phyloP scores from a whole-genome alignment of 2,113 vertebrate species.

The Dicerorhinus sumatrensis region DNA sequence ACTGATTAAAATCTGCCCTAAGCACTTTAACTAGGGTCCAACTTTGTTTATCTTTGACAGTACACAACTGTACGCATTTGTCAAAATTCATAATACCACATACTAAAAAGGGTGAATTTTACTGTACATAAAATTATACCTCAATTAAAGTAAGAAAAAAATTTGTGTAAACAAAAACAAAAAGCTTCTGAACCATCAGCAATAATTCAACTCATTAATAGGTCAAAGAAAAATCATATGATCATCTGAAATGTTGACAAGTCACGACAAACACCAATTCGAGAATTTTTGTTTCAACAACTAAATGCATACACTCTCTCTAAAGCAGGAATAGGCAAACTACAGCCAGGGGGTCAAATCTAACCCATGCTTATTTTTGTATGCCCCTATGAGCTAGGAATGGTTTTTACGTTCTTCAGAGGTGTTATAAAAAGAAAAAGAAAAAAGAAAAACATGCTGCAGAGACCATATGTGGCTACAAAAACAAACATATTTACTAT shows the following conservation, averaged over 20 bases:
- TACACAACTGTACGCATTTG: not conserved
- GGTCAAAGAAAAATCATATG: not conserved
- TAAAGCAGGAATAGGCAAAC: not conserved
- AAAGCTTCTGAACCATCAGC: not conserved
- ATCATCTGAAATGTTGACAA: constrained; percentile 24
- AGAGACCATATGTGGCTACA: not conserved
- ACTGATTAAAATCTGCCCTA: constrained; percentile 21
- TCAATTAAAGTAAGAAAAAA: constrained; percentile 28
- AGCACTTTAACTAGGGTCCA: not conserved
- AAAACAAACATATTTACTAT: constrained; percentile 29
- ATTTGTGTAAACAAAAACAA: not conserved
- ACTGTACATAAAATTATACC: not conserved
- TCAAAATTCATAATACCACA: not conserved
- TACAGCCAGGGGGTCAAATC: not conserved
- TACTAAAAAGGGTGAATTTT: not conserved
- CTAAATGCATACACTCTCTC: not conserved
- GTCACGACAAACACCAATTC: not conserved
- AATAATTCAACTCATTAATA: not conserved
- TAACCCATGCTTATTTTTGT: not conserved
- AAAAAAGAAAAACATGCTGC: not conserved
- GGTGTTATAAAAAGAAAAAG: not conserved
- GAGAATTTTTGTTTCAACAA: not conserved
- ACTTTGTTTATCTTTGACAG: not conserved
- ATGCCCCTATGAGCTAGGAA: not conserved
- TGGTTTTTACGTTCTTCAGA: not conserved